These are phyloP conservation scores for Lepus americanus DNA, from an alignment of 2,113 vertebrate genomes.

Conservation along the genomic window DNA sequence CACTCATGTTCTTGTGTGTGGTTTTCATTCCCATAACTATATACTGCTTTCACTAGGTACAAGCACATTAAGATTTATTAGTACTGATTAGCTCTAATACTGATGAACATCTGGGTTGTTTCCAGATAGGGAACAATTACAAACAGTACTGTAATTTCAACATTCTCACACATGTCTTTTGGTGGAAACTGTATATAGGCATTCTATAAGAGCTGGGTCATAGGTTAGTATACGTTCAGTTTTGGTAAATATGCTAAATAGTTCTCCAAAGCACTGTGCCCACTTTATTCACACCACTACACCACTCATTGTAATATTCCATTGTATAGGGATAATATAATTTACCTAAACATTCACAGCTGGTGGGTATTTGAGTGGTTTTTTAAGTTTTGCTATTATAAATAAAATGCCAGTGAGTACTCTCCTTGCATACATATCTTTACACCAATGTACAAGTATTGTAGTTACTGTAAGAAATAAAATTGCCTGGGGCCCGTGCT, in stretches of 20 bases:
- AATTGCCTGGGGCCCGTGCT: neutral
- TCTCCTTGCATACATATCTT: neutral
- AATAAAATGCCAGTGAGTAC: conserved; percentile 31
- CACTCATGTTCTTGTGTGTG: neutral
- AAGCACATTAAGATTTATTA: neutral
- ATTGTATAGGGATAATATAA: neutral
- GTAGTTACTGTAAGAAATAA: conserved; percentile 17
- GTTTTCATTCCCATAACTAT: neutral
- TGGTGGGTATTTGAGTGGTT: neutral
- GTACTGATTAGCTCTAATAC: neutral
- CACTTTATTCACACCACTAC: neutral
- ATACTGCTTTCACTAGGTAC: neutral
- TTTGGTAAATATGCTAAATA: neutral
- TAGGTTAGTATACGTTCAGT: neutral
- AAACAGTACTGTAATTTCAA: neutral
- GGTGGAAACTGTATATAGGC: neutral
- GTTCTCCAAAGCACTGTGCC: neutral
- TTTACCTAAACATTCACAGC: neutral
- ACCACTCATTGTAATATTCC: neutral
- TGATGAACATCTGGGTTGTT: neutral
- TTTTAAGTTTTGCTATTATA: conserved; percentile 21
- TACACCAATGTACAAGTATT: neutral
- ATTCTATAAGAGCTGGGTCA: neutral
- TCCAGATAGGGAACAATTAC: neutral
- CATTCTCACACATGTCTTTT: neutral